Conservation (phyloP, 2,797 vertebrate genomes). For the Falco rusticolus region DNA sequence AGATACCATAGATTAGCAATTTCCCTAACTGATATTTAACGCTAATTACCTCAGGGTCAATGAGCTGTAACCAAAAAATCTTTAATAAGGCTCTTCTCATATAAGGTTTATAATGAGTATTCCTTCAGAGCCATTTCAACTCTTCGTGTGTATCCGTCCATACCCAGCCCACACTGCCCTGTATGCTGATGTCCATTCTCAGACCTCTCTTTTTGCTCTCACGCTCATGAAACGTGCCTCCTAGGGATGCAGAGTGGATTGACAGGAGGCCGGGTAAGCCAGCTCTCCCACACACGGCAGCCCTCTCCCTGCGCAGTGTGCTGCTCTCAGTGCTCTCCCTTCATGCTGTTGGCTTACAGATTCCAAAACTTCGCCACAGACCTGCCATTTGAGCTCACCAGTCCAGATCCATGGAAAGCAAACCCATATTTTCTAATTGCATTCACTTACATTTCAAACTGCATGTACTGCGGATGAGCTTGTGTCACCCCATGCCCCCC, state of each 20-base stretch:
- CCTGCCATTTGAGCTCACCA: neutral
- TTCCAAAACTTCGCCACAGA: neutral
- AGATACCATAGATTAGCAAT: constrained; percentile 38
- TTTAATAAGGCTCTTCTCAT: constrained; percentile 25
- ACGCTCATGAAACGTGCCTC: neutral
- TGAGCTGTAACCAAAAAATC: constrained; percentile 40
- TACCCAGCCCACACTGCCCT: neutral
- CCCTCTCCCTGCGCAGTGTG: neutral
- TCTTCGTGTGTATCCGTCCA: neutral
- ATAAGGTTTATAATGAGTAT: neutral
- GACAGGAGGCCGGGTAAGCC: neutral
- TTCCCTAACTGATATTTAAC: constrained; percentile 63
- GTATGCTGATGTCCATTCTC: neutral
- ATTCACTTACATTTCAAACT: neutral
- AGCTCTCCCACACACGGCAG: neutral
- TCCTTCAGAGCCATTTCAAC: neutral
- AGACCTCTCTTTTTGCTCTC: neutral
- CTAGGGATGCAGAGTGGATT: neutral
- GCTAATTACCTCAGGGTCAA: constrained; percentile 53
- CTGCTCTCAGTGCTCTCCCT: neutral
- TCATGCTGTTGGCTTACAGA: neutral
- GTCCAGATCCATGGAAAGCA: neutral
- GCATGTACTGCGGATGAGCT: neutral
- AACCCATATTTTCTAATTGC: neutral
- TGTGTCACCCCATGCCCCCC: neutral